A percentile compares a stretch with the other conserved stretches of the same genome.
Evolutionary conservation across 2,888 invertebrate genomes (phyloP).

Genomic region (Andrena trimmerana): DNA sequence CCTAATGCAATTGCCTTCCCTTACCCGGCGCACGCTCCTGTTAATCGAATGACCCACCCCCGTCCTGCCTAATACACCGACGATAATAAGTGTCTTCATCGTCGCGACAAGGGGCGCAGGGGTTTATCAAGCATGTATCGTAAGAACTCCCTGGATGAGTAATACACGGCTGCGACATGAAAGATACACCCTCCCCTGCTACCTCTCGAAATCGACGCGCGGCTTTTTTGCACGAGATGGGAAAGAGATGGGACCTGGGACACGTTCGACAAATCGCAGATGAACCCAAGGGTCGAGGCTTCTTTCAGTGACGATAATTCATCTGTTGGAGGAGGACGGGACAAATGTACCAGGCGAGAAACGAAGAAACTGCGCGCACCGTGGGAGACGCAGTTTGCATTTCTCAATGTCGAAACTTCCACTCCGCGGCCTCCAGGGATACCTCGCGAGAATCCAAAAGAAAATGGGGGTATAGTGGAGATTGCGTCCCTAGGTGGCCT

Average conservation of each 20-base stretch:
- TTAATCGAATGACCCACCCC: constrained; percentile 70
- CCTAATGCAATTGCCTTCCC: constrained; percentile 63
- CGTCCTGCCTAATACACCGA: constrained; percentile 61
- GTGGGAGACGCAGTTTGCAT: constrained; percentile 73
- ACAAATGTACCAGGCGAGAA: constrained; percentile 60
- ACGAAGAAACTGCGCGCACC: constrained; percentile 41
- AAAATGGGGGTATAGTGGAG: constrained; percentile 48
- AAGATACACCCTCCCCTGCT: background rate
- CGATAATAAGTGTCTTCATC: constrained; percentile 62
- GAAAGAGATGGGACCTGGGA: constrained; percentile 4
- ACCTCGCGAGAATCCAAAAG: constrained; percentile 61
- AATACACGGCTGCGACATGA: background rate
- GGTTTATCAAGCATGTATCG: constrained; percentile 2
- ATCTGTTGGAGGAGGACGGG: constrained; percentile 48
- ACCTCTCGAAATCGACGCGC: background rate
- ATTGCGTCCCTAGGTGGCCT: constrained; percentile 45
- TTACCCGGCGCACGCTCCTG: constrained; percentile 38
- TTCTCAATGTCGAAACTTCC: constrained; percentile 77
- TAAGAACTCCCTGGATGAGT: background rate
- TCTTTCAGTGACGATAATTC: constrained; percentile 46
- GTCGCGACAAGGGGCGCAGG: constrained; percentile 23
- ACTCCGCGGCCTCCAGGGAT: constrained; percentile 62
- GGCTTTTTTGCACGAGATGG: background rate
- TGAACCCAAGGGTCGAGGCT: constrained; percentile 14
- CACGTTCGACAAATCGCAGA: constrained; percentile 54